Conservation (phyloP, 2,113 vertebrate species). For the Charina bottae region DNA sequence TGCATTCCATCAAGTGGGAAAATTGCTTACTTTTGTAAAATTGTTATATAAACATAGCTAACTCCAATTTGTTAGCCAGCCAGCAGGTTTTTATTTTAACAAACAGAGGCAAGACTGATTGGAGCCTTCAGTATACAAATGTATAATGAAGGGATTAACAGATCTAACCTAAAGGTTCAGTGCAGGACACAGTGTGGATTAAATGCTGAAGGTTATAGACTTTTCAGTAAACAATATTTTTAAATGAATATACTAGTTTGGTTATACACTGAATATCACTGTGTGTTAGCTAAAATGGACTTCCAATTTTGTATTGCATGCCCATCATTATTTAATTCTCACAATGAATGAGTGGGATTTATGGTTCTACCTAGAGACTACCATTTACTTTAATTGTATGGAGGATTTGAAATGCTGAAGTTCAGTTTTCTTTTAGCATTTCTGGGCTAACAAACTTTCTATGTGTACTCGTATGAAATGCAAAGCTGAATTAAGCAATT, state of each 20-base stretch:
- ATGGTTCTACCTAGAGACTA: neutral
- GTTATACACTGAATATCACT: conserved; percentile 36
- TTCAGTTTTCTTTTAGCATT: neutral
- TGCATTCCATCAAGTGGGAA: neutral
- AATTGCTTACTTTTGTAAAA: conserved; percentile 42
- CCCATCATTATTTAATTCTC: neutral
- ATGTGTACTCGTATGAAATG: neutral
- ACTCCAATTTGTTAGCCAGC: conserved; percentile 40
- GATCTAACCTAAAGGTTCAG: conserved; percentile 38
- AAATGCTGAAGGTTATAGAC: conserved; percentile 42
- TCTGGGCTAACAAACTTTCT: neutral
- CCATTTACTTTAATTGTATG: neutral
- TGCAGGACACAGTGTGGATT: conserved; percentile 33
- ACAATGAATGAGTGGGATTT: neutral
- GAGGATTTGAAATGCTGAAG: neutral
- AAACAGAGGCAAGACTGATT: conserved; percentile 58
- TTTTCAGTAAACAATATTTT: conserved; percentile 35
- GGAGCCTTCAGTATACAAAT: conserved; percentile 48
- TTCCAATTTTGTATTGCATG: neutral
- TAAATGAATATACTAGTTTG: conserved; percentile 24
- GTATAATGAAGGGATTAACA: conserved; percentile 40
- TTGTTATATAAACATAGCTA: conserved; percentile 40
- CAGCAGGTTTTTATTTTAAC: conserved; percentile 51
- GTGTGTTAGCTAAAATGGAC: conserved; percentile 44
- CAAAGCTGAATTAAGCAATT: conserved; percentile 6